Conservation (phyloP, 2,888 invertebrate species). For the Brenthis hecate region DNA sequence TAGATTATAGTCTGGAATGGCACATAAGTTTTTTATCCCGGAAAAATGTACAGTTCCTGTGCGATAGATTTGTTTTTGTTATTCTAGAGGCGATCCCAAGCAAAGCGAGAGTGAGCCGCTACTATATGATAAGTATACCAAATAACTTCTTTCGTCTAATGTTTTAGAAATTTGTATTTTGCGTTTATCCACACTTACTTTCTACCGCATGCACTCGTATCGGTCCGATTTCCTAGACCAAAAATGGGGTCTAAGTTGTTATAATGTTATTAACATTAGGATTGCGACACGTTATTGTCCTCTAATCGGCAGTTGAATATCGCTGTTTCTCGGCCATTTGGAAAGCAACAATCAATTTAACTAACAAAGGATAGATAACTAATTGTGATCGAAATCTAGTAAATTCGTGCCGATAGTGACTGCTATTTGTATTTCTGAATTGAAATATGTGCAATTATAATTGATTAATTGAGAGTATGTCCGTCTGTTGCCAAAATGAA, state of each 20-base stretch:
- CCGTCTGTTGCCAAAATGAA: no score
- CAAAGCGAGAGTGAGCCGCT: no score
- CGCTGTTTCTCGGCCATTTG: constrained; percentile 23
- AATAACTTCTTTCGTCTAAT: no score
- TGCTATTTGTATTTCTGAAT: neutral
- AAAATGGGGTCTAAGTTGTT: constrained; percentile 49
- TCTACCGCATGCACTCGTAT: neutral
- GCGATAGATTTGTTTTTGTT: no score
- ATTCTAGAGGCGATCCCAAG: no score
- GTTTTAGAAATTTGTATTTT: neutral
- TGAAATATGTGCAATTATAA: no score
- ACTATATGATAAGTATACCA: no score
- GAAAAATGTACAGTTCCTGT: no score
- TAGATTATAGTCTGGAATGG: no score
- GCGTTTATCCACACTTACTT: constrained; percentile 19
- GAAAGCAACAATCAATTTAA: constrained; percentile 19
- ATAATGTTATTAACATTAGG: constrained; percentile 72
- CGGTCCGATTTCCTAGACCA: constrained; percentile 30
- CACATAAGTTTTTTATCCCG: no score
- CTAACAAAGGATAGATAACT: constrained; percentile 19
- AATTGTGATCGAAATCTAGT: constrained; percentile 21
- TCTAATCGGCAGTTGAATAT: constrained; percentile 39
- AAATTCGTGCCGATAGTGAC: neutral
- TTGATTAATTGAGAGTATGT: no score
- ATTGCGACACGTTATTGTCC: constrained; percentile 73